Base-by-base conservation (phyloP, 2,113 vertebrate genomes). In the Elephas maximus region DNA sequence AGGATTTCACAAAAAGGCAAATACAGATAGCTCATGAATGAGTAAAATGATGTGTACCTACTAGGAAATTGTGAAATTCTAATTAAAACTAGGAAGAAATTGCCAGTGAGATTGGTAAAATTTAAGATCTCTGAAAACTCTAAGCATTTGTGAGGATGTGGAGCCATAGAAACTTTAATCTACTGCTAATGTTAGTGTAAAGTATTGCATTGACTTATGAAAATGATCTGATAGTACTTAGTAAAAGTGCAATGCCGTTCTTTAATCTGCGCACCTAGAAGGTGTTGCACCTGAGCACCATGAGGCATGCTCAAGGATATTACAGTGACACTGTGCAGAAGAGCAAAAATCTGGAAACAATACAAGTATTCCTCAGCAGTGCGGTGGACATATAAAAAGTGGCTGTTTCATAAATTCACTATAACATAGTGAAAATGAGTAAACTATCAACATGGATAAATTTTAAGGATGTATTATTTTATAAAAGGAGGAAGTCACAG, bases 21-120 rank as follows among this genome's bases (percentile, higher is more conserved):
- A 76, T 33, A 53, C 18, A 79, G 41, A 28, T 33, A 81, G 26
- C 30, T 30, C 33, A 44, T 51, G 7, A 60, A 95, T 33, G 57
- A 69, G 5, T 85, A 48, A 65, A 65, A 33, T 82, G 26, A 78
- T 63, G 9, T 73, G 18, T 88, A 78, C 8, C 41, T 69, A 4
- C 77, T 71, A n/a, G 2, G 4, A 60, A 45, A 90, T 90, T 95
- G 51, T 93, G 62, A 84, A 88, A 79, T 60, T 88, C 14, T 45
- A 9, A 24, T 82, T 90, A 87, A 96, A 87, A 81, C 41, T 79
- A 37, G 9, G 10, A n/a, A 63, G 51, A 90, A 87, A 65, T 73
- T 85, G 15, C 45, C 81, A 82, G 53, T 73, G 57, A 93, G n/a
- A 73, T 24, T 82, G 60, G 44, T 33, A 92, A 41, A 57, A 65